These are phyloP conservation scores for Chauna torquata DNA, from an alignment of 2,113 vertebrate species.

Conservation along the genomic window DNA sequence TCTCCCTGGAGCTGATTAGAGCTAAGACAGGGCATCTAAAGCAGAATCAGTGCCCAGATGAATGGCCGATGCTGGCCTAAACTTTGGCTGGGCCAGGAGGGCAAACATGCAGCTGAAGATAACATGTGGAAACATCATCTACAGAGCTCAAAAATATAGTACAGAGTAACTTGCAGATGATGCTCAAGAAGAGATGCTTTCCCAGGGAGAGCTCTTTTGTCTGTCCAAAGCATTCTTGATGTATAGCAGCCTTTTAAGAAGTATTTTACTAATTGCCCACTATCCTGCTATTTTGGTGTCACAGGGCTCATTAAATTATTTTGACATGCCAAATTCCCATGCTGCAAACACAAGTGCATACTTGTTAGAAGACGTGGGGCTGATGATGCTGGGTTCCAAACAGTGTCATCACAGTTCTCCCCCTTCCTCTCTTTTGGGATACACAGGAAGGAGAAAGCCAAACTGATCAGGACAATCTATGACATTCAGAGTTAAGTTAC, in stretches of 20 bases:
- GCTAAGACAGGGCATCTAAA: background rate
- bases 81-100: background rate
- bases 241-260: background rate
- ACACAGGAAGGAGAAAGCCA: background rate
- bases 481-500: background rate
- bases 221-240: background rate
- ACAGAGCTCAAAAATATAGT: background rate
- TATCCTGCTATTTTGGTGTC: background rate
- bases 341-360: background rate
- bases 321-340: background rate
- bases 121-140: background rate
- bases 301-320: background rate
- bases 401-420: background rate
- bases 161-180: background rate
- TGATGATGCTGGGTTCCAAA: background rate
- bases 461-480: background rate
- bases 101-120: background rate
- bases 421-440: background rate
- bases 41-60: fast-evolving
- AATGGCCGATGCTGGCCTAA: background rate
- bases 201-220: background rate
- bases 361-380: background rate
- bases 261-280: background rate
- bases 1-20: background rate
- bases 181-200: background rate